Conservation (phyloP, 2,888 invertebrate species). For the Mythimna ferrago region DNA sequence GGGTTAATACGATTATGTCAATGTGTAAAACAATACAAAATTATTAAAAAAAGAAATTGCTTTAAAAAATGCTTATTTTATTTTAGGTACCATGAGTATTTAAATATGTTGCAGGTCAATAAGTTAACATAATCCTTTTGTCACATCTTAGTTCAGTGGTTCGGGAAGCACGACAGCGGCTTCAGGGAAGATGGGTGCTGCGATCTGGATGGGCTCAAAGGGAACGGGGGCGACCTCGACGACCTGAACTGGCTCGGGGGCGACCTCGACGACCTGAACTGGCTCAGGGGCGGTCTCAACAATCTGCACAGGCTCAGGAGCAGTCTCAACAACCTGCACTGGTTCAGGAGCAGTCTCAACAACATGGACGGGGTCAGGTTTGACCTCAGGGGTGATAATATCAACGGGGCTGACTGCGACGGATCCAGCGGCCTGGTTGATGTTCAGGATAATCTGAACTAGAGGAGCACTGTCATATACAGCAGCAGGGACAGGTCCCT, state of each 20-base stretch:
- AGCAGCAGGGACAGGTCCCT: slow-evolving; percentile 10
- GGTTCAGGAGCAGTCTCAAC: slow-evolving; percentile 30
- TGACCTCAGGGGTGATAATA: slow-evolving; percentile 56
- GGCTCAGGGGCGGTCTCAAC: slow-evolving; percentile 33
- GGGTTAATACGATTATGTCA: not conserved
- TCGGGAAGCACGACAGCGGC: slow-evolving; percentile 59
- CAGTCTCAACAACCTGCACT: slow-evolving; percentile 19
- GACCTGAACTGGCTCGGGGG: slow-evolving; percentile 24
- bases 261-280: slow-evolving; percentile 34
- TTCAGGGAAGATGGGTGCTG: slow-evolving; percentile 62
- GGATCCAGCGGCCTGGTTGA: slow-evolving; percentile 58
- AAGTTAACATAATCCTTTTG: slow-evolving; percentile 10
- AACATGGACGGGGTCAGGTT: slow-evolving; percentile 34
- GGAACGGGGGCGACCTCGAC: slow-evolving; percentile 34
- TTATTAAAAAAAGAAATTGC: not conserved
- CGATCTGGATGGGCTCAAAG: slow-evolving; percentile 49
- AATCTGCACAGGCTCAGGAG: slow-evolving; percentile 31
- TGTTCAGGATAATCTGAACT: slow-evolving; percentile 70
- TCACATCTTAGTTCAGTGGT: slow-evolving; percentile 16
- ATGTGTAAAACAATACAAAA: not conserved
- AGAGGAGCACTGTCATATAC: slow-evolving; percentile 54
- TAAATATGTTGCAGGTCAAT: not conserved
- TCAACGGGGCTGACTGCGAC: slow-evolving; percentile 58
- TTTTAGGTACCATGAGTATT: slow-evolving; percentile 15
- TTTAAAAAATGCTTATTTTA: slow-evolving; percentile 21